Evolutionary conservation across 2,113 vertebrate species (phyloP).

Genomic region (Larimichthys crocea): DNA sequence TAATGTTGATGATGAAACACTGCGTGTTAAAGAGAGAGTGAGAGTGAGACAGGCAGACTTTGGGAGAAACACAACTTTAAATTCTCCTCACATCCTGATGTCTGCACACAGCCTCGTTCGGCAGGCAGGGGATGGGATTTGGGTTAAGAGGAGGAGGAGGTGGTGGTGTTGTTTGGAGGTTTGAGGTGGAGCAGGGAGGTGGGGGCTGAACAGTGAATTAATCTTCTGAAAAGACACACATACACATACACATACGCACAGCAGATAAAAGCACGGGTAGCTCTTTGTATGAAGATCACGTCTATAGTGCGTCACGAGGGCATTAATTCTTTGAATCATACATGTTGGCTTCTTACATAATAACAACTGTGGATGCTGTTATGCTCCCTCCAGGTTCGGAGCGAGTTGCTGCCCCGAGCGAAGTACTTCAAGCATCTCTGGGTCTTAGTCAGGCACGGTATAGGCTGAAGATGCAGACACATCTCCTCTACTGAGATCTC

Average conservation of each 20-base stretch:
- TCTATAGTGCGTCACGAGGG: no score
- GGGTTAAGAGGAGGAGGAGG: constrained; percentile 36
- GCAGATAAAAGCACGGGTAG: neutral
- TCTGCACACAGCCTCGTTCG: constrained; percentile 57
- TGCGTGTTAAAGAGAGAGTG: neutral
- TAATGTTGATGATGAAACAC: neutral
- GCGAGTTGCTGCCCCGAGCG: no score
- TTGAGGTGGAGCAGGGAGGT: neutral
- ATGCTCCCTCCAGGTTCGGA: no score
- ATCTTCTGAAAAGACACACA: constrained; percentile 23
- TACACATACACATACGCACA: neutral
- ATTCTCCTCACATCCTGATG: constrained; percentile 61
- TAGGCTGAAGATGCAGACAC: no score
- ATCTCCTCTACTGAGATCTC: no score
- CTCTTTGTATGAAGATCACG: no score
- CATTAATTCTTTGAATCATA: no score
- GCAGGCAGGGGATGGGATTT: constrained; percentile 47
- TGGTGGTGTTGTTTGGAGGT: constrained; percentile 5
- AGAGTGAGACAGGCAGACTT: neutral
- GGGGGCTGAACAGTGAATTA: constrained; percentile 18
- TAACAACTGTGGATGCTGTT: no score
- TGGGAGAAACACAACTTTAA: constrained; percentile 29
- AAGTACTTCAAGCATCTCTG: no score
- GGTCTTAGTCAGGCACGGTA: no score
- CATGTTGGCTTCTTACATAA: no score